phyloP scores from a whole-genome alignment of 2,888 invertebrate genomes.

The Sphaeridia pumilis region DNA sequence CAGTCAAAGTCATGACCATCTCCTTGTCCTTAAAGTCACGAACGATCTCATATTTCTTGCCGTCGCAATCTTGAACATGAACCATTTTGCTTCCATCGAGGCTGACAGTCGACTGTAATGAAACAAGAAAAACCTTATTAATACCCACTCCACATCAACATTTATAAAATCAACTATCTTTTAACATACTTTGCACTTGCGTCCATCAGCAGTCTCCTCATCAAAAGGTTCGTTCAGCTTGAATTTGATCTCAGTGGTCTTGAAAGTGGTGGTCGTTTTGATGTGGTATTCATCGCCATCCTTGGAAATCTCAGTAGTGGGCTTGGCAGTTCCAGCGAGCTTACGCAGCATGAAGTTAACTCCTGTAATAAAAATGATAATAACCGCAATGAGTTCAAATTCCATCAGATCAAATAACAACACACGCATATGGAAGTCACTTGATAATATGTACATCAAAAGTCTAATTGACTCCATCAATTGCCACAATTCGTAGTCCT shows the following conservation, averaged over 20 bases:
- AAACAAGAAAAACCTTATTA: not conserved
- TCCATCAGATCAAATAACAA: too few species aligned
- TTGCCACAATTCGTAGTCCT: too few species aligned
- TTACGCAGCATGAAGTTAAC: conserved; percentile 11
- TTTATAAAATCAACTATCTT: not conserved
- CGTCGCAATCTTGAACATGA: conserved; percentile 22
- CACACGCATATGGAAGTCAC: not conserved
- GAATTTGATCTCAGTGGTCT: conserved; percentile 40
- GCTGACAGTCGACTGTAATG: conserved; percentile 22
- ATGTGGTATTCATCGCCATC: conserved; percentile 39
- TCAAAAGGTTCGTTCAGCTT: conserved; percentile 41
- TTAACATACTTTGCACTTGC: conserved; percentile 39
- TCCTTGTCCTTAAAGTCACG: conserved; percentile 25
- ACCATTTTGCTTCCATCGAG: conserved; percentile 21
- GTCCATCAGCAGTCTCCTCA: conserved; percentile 42
- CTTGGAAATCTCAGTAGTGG: conserved; percentile 40
- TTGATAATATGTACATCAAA: not conserved
- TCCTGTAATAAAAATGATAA: conserved; percentile 9
- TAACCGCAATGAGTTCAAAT: not conserved
- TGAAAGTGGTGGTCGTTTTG: conserved; percentile 43
- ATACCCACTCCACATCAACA: not conserved
- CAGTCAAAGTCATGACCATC: conserved; percentile 28
- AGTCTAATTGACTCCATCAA: too few species aligned
- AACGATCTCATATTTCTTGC: conserved; percentile 19
- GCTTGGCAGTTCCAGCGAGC: conserved; percentile 38